Base-by-base conservation (phyloP, 2,797 vertebrate genomes). In the Buceros bicornis region DNA sequence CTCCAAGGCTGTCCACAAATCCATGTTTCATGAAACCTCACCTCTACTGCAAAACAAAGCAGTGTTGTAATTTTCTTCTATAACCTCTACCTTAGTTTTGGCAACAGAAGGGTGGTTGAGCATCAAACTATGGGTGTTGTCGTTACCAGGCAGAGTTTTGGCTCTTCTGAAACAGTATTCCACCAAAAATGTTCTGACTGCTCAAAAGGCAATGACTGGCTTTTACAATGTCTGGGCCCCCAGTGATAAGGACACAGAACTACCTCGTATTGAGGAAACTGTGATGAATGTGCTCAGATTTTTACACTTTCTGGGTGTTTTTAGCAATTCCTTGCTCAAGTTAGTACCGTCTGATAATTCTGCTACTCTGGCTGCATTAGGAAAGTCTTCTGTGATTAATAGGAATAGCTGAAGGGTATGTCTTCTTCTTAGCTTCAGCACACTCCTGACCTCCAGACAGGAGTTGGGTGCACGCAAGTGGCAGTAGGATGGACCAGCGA, bases 241-340 rank as follows among this genome's bases (percentile, higher is more conserved):
- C 1, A 1, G 8, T 37, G 37, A n/a, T 6, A 35, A 50, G 35
- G 53, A 57, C 15, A 26, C 15, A 56, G 56, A 83, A 50, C 14
- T 3, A 31, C 7, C 17, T 35, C 1, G 0, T 15, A 19, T 11
- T 16, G 51, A 65, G 31, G 33, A 77, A 80, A 54, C 3, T 4
- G 6, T 5, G 6, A 25, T 35, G n/a, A 54, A 67, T 9, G 5
- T 11, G 33, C 45, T 20, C 14, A 18, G 14, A 31, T 57, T 73
- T 86, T 57, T 29, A 60, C 13, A 10, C 14, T 0, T 19, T 48
- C 60, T 42, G 74, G 48, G 51, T 15, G 26, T 53, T 53, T 87
- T 69, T 14, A 73, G 31, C 2, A 17, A 53, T 33, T 29, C 28
- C 31, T 61, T 15, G 6, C 31, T 80, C 0, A 10, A 45, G 9